These are phyloP conservation scores for Macrocentrus cingulum DNA, from an alignment of 1,140 invertebrate species.

Conservation along the genomic window DNA sequence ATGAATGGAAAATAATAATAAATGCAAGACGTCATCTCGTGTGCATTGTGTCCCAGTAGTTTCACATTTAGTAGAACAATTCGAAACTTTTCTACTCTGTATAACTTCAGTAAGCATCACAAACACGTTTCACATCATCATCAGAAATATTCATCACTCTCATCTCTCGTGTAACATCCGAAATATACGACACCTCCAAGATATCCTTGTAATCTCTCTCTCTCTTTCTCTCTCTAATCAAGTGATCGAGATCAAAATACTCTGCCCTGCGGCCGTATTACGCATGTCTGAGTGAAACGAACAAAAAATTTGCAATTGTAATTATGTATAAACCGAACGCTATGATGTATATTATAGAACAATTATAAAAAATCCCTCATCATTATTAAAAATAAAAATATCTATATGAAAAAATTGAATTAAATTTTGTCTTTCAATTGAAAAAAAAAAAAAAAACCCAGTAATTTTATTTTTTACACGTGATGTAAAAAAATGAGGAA, in stretches of 20 bases:
- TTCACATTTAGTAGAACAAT: slow-evolving; percentile 8
- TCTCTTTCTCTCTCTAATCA: no score
- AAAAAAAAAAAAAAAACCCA: no score
- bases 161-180: neutral
- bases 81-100: slow-evolving; percentile 24
- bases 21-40: neutral
- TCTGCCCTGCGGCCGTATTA: neutral
- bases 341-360: slow-evolving; percentile 62
- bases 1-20: slow-evolving; percentile 18
- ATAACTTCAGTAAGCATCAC: neutral
- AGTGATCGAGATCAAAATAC: no score
- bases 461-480: no score
- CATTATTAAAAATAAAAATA: slow-evolving; percentile 57
- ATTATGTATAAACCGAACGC: slow-evolving; percentile 60
- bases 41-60: neutral
- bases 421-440: slow-evolving; percentile 24
- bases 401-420: slow-evolving; percentile 49
- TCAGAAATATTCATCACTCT: neutral
- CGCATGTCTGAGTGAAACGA: neutral
- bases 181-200: no score
- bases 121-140: neutral
- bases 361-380: slow-evolving; percentile 59
- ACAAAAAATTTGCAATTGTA: slow-evolving; percentile 53
- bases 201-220: no score
- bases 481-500: no score